A percentile compares a stretch with the other conserved stretches of the same genome.
These are phyloP conservation scores for Terrapene triunguis DNA, from an alignment of 2,113 vertebrate species.

Conservation along the genomic window DNA sequence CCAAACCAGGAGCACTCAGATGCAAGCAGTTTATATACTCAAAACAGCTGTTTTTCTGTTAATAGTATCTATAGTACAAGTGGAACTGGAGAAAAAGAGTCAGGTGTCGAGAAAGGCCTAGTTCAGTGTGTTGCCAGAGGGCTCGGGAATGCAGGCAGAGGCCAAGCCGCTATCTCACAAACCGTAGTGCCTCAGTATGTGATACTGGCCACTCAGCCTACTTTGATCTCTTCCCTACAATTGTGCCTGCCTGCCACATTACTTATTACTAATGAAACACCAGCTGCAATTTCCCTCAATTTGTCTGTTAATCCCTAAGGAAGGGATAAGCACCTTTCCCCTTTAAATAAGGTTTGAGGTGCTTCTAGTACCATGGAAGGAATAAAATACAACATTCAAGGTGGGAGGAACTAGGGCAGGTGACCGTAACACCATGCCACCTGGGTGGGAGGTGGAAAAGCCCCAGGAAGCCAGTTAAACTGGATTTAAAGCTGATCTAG, in stretches of 20 bases:
- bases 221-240: background rate
- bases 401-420: background rate
- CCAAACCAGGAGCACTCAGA: accelerated
- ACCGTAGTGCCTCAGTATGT: background rate
- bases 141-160: accelerated
- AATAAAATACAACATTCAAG: background rate
- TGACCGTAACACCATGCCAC: background rate
- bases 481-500: background rate
- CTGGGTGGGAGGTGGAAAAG: background rate
- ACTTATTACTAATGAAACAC: accelerated
- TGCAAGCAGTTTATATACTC: background rate
- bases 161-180: background rate
- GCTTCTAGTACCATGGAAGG: accelerated
- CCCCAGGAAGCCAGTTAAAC: background rate
- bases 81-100: background rate
- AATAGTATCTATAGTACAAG: background rate
- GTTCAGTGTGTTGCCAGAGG: background rate
- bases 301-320: background rate
- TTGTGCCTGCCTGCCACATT: background rate
- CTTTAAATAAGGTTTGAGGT: background rate
- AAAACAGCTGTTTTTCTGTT: background rate
- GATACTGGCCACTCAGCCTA: background rate
- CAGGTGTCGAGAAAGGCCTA: background rate
- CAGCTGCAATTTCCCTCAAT: accelerated
- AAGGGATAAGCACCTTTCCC: background rate